A percentile compares a stretch with the other conserved stretches of the same genome.
Conservation (phyloP, 2,888 invertebrate species). For the Priocnemis perturbator region DNA sequence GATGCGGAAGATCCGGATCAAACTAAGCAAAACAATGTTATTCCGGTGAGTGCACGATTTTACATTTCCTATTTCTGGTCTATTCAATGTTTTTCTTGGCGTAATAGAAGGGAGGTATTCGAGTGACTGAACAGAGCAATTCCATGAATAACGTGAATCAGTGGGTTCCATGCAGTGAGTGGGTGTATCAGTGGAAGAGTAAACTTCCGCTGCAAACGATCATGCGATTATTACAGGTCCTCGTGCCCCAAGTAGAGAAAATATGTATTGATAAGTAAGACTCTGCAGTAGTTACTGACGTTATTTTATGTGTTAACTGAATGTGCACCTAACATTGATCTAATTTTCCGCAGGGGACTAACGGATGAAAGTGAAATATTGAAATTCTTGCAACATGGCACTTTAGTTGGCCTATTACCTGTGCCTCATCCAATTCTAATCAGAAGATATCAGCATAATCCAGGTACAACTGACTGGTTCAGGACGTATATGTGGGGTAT, state of each 20-base stretch:
- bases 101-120: constrained; percentile 80
- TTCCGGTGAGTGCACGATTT: constrained; percentile 66
- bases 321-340: not conserved
- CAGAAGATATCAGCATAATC: constrained; percentile 98
- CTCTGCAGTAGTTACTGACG: constrained; percentile 22
- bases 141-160: constrained; percentile 68
- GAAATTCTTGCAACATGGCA: constrained; percentile 98
- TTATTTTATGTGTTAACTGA: not conserved
- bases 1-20: constrained; percentile 46
- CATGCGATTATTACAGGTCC: constrained; percentile 97
- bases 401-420: constrained; percentile 96
- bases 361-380: constrained; percentile 99
- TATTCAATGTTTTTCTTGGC: constrained; percentile 1
- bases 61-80: no score
- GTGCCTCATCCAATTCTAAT: constrained; percentile 99
- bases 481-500: constrained; percentile 99
- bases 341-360: constrained; percentile 83
- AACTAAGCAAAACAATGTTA: constrained; percentile 65
- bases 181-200: constrained; percentile 97
- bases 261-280: constrained; percentile 90
- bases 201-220: constrained; percentile 99
- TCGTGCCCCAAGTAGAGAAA: constrained; percentile 99
- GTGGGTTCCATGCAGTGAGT: constrained; percentile 96
- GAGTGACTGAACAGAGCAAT: constrained; percentile 76
- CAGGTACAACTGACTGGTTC: constrained; percentile 99